phyloP scores from a whole-genome alignment of 2,797 vertebrate species.

The Babyrousa celebensis region DNA sequence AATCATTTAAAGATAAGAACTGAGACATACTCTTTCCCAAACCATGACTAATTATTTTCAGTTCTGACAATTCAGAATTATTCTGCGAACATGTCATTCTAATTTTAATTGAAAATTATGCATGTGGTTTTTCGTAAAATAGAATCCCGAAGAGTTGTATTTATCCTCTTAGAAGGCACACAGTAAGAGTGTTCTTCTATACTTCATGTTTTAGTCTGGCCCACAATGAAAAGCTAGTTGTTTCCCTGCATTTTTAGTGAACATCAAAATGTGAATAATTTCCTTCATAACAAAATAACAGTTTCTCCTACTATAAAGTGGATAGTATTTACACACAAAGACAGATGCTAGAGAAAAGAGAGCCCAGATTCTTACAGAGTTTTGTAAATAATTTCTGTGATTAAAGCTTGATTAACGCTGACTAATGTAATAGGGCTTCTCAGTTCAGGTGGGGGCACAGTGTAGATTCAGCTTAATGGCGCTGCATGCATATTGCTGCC shows the following conservation, averaged over 20 bases:
- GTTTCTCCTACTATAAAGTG: background rate
- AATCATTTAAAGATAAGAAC: conserved; percentile 30
- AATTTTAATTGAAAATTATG: conserved; percentile 54
- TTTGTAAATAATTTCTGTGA: background rate
- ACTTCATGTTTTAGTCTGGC: conserved; percentile 14
- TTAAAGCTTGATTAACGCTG: background rate
- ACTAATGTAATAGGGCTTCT: background rate
- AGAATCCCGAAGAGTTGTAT: background rate
- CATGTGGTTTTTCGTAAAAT: conserved; percentile 9
- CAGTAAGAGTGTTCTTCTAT: background rate
- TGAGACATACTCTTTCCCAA: background rate
- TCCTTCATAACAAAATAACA: background rate
- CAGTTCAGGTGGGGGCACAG: background rate
- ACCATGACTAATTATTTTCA: conserved; percentile 8
- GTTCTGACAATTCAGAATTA: conserved; percentile 22
- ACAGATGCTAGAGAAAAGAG: background rate
- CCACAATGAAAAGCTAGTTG: background rate
- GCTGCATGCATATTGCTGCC: background rate
- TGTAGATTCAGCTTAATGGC: background rate
- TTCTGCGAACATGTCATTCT: conserved; percentile 25
- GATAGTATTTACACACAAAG: background rate
- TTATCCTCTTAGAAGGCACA: background rate
- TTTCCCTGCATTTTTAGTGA: conserved; percentile 13
- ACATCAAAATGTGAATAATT: background rate
- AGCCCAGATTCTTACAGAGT: background rate